Base-by-base conservation (phyloP, 2,113 vertebrate genomes). In the Scomber japonicus region DNA sequence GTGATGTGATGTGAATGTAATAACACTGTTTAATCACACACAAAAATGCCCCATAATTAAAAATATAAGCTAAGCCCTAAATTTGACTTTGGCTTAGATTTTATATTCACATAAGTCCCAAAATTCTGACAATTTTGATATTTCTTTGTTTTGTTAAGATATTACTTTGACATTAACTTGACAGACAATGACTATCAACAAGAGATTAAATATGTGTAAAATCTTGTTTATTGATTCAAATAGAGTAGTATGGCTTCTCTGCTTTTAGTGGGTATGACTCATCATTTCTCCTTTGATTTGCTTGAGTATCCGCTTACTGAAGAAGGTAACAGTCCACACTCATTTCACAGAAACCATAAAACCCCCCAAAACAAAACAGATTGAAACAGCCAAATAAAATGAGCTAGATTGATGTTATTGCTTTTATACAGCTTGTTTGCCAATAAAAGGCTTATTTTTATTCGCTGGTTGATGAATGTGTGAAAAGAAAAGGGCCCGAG, bases 401-500 rank as follows among this genome's bases (percentile, higher is more conserved):
- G 35, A 17, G 8, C 16, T 10, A 3, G 59, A 65, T 31, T 19
- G 55, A 60, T 63, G 50, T 7, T 14, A 44, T 10, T 11, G 11
- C 27, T 31, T 62, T 77, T 2, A 45, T 54, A 17, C 16, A 17
- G 17, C 59, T 30, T 54, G 35, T 70, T 70, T 46, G 35, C 27
- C 2, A 0, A 74, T 56, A 60, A 60, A 59, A 53, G 11, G 4
- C 14, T 57, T 56, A 6, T 72, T 59, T 80, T 62, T n/a, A 60
- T 73, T 62, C 49, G 21, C 17, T 12, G 6, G 27, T 54, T 78
- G 35, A 76, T 61, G 68, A 68, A 55, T 50, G 77, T 78, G 65
- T 73, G 59, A 77, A 74, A 82, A 88, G 75, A 76, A 17, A 50
- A 75, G 40, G 1, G 72, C 73, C 76, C 19, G 59, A 67, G 70